These are phyloP conservation scores for Onychomys leucogaster DNA, from an alignment of 2,797 vertebrate species.

Conservation along the genomic window DNA sequence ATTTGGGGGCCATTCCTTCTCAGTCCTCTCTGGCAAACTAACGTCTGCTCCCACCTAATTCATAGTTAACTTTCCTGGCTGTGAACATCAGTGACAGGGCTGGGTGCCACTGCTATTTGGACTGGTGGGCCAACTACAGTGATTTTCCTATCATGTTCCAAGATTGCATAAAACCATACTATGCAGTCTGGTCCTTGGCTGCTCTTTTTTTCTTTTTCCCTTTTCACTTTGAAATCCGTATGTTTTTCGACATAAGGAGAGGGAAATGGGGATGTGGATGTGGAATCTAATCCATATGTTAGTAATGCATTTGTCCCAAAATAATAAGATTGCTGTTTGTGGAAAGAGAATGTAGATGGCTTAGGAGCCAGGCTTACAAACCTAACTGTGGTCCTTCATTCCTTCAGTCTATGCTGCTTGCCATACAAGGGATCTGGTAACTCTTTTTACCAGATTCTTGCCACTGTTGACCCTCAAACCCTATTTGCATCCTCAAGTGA, in stretches of 20 bases:
- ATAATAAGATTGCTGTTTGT: conserved; percentile 23
- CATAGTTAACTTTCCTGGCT: conserved; percentile 27
- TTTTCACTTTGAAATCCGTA: conserved; percentile 69
- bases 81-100: conserved; percentile 40
- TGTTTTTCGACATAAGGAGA: conserved; percentile 59
- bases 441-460: neutral
- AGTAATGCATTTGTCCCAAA: conserved; percentile 35
- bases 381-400: rapidly evolving
- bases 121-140: conserved; percentile 46
- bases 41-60: neutral
- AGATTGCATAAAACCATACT: conserved; percentile 48
- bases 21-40: neutral
- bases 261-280: conserved; percentile 44
- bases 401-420: neutral
- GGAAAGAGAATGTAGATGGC: neutral
- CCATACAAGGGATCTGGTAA: neutral
- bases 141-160: conserved; percentile 50
- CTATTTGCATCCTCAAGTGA: neutral
- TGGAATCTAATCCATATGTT: conserved; percentile 73
- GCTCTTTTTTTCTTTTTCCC: neutral
- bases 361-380: neutral
- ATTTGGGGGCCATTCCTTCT: conserved; percentile 63
- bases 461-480: neutral
- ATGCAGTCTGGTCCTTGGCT: neutral
- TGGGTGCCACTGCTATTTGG: conserved; percentile 45